These are phyloP conservation scores for Zaprionus inermis DNA, from an alignment of 1,140 invertebrate genomes.

Conservation along the genomic window DNA sequence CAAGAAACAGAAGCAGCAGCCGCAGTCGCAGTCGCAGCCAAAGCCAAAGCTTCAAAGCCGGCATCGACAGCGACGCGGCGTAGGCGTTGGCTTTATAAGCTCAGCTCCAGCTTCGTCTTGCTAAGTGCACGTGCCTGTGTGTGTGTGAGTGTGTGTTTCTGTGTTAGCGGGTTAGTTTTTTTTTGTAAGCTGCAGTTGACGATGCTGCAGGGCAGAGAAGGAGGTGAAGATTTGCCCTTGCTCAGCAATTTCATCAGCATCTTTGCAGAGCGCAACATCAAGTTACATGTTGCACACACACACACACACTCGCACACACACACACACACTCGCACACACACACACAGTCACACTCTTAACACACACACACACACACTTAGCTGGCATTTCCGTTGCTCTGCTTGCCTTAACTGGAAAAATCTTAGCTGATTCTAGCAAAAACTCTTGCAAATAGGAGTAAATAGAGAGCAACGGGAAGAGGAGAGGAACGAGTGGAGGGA, in stretches of 20 bases:
- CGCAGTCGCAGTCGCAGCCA: neutral
- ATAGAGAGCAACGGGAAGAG: neutral
- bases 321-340: neutral
- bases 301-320: neutral
- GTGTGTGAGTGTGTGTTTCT: conserved; percentile 14
- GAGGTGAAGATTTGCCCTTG: neutral
- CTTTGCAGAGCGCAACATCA: neutral
- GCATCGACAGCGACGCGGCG: conserved; percentile 23
- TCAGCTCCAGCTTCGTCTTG: conserved; percentile 31
- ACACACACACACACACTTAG: neutral
- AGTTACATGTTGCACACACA: neutral
- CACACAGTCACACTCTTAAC: neutral
- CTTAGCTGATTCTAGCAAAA: neutral
- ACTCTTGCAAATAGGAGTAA: neutral
- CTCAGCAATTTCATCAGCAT: conserved; percentile 2
- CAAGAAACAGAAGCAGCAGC: conserved; percentile 24
- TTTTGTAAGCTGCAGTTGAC: neutral
- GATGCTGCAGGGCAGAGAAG: neutral
- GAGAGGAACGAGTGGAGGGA: neutral
- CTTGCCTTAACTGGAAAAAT: neutral
- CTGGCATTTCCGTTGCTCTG: neutral
- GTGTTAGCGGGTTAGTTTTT: conserved; percentile 18
- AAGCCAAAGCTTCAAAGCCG: conserved; percentile 41
- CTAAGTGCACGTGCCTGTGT: conserved; percentile 8
- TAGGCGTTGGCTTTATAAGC: conserved; percentile 48